phyloP scores from a whole-genome alignment of 2,113 vertebrate genomes.

The Callospermophilus lateralis region DNA sequence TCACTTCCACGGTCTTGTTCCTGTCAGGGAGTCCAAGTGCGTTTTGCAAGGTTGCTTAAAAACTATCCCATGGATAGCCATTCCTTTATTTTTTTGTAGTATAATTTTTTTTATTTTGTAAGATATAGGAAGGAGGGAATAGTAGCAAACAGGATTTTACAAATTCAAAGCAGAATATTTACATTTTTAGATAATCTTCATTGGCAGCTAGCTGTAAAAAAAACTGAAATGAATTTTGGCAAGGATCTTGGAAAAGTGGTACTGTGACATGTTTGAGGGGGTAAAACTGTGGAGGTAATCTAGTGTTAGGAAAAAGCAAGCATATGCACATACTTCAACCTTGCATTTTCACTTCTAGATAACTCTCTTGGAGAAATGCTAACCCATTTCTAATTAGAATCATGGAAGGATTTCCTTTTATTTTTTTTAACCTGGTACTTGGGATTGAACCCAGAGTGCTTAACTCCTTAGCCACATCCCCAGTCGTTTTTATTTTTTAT shows the following conservation, averaged over 20 bases:
- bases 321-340: background rate
- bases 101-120: background rate
- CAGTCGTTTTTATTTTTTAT: no score
- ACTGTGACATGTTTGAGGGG: background rate
- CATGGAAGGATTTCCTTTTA: background rate
- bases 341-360: slow-evolving; percentile 12
- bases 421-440: no score
- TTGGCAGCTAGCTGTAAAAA: background rate
- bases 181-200: slow-evolving; percentile 5
- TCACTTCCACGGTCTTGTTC: background rate
- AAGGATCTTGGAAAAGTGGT: background rate
- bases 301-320: slow-evolving; percentile 18
- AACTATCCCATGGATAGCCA: background rate
- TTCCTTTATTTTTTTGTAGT: background rate
- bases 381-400: background rate
- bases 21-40: background rate
- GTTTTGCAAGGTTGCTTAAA: background rate
- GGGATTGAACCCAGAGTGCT: no score
- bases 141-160: background rate
- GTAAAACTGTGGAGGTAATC: background rate
- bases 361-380: background rate
- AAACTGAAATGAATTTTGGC: no score
- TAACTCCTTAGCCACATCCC: no score
- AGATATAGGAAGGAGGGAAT: background rate
- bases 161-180: slow-evolving; percentile 32